phyloP scores from a whole-genome alignment of 2,797 vertebrate genomes.

The Columba guinea region DNA sequence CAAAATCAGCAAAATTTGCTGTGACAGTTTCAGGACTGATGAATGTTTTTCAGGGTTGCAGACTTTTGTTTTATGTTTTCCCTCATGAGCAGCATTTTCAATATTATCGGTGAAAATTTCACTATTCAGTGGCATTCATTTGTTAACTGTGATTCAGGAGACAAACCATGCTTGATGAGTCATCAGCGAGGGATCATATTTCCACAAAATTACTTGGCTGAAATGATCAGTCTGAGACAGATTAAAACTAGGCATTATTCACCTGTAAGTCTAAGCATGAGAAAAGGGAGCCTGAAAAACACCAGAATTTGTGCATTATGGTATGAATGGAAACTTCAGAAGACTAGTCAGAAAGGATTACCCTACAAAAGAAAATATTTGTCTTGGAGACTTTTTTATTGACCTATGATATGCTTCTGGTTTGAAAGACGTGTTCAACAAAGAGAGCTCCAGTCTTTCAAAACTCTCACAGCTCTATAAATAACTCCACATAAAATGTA shows the following conservation, averaged over 20 bases:
- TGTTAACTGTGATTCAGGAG: background rate
- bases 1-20: background rate
- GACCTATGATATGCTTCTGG: slow-evolving; percentile 21
- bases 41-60: background rate
- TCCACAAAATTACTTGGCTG: background rate
- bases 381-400: slow-evolving; percentile 40
- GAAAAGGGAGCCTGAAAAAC: background rate
- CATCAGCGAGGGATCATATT: background rate
- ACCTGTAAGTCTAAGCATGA: background rate
- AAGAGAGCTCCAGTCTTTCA: slow-evolving; percentile 62
- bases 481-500: slow-evolving; percentile 72
- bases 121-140: background rate
- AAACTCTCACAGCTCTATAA: slow-evolving; percentile 70
- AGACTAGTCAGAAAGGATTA: background rate
- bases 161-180: background rate
- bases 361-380: slow-evolving; percentile 24
- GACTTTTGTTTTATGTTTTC: background rate
- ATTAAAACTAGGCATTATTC: background rate
- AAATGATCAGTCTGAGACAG: background rate
- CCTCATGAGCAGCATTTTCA: background rate
- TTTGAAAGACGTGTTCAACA: slow-evolving; percentile 65
- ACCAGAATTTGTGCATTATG: background rate
- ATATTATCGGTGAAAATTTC: background rate
- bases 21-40: background rate
- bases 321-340: background rate